Percentiles rank a stretch among this genome's conserved stretches.
Evolutionary conservation across 2,113 vertebrate genomes (phyloP).

Genomic region (Platichthys stellatus): DNA sequence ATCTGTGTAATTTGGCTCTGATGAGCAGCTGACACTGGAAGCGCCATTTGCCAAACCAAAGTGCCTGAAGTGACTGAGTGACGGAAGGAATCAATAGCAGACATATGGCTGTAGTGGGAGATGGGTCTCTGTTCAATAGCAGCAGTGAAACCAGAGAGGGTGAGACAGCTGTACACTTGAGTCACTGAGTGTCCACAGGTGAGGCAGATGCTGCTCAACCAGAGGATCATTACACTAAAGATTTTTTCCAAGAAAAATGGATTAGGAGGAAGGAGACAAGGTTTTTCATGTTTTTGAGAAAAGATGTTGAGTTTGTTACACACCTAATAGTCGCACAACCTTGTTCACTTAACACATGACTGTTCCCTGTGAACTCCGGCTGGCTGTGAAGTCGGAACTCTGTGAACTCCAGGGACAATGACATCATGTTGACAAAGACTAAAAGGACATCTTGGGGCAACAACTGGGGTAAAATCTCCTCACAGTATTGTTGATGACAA

Average conservation of each 20-base stretch:
- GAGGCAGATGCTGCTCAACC: constrained; percentile 9
- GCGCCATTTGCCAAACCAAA: constrained; percentile 7
- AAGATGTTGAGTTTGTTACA: no score
- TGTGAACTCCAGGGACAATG: no score
- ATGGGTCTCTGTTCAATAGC: background rate
- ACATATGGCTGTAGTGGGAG: constrained; percentile 39
- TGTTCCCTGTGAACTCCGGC: no score
- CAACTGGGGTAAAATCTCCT: no score
- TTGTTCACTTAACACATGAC: no score
- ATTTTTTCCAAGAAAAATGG: background rate
- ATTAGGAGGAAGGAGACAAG: background rate
- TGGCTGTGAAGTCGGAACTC: no score
- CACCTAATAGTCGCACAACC: no score
- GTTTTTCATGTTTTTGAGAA: background rate
- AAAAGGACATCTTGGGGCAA: no score
- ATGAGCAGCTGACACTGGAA: constrained; percentile 34
- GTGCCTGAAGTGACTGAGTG: constrained; percentile 3
- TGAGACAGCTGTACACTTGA: constrained; percentile 47
- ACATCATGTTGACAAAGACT: no score
- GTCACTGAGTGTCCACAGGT: constrained; percentile 6
- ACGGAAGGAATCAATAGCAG: constrained; percentile 47
- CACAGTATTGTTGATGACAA: no score
- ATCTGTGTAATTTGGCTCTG: constrained; percentile 19
- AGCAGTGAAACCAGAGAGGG: constrained; percentile 43
- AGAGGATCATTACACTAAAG: background rate